Base-by-base conservation (phyloP, 2,113 vertebrate species). In the Menidia beryllina region DNA sequence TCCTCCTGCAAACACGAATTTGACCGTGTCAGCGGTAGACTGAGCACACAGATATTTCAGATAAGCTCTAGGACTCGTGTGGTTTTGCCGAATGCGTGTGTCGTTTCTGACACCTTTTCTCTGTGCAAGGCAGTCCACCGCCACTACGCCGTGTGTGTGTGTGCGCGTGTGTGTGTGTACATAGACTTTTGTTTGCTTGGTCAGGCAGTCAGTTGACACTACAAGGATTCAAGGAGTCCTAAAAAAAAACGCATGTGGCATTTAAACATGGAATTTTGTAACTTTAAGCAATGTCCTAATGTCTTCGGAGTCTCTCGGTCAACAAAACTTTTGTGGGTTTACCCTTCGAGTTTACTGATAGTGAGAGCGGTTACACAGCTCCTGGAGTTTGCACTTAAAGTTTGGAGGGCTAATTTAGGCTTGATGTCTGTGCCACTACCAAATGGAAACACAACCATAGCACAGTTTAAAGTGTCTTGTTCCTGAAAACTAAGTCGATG, bases 1-100 rank as follows among this genome's bases (percentile, higher is more conserved):
- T 90, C 85, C 87, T 82, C 20, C 62, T 76, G 73, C 41, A 13
- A 81, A 71, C 24, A 63, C 70, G 27, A 63, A 54, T 73, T 75
- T 14, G 72, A 60, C 68, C 51, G 38, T 72, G 5, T 21, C 66
- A 77, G 76, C 63, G 72, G 71, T 65, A 58, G 58, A 84, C 78
- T 57, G 69, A 66, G 69, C 72, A 70, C 75, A 23, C 67, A 51
- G 11, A 72, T 20, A 30, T 55, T 30, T 56, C 21, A 9, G 17
- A 47, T 48, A 17, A 41, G 8, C 10, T 41, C 14, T 23, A 38
- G 5, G 30, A 69, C 24, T 68, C 7, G 4, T 7, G 4, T 71
- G 80, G 14, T 77, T 53, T 83, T 61, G 75, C 45, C 70, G 53
- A 79, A 50, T 51, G 7, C 43, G 4, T 45, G 58, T 17, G 26